Conservation (phyloP, 2,888 invertebrate genomes). For the Antitype chi region DNA sequence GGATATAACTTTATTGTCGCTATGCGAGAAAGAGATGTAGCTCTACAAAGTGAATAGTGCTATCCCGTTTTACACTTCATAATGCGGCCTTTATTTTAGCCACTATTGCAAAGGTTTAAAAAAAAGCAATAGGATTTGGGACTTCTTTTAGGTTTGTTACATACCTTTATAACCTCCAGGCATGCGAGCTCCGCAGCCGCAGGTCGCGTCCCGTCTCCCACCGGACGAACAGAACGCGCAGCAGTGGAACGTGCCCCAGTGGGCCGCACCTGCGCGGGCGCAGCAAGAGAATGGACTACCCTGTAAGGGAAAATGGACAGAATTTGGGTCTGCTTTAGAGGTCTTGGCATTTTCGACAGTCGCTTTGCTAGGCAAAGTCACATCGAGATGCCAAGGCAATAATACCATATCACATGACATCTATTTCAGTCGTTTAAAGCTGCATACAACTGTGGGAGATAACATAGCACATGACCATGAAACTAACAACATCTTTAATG, state of each 20-base stretch:
- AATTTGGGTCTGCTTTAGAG: not conserved
- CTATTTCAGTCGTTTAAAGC: not conserved
- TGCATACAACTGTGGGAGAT: not conserved
- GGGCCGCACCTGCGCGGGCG: constrained; percentile 92
- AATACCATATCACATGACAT: not conserved
- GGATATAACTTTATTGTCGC: not conserved
- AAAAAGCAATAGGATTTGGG: not conserved
- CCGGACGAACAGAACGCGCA: constrained; percentile 96
- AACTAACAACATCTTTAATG: not conserved
- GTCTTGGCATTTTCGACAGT: not conserved
- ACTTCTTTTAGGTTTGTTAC: not conserved
- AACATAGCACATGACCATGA: not conserved
- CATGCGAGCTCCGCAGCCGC: constrained; percentile 94
- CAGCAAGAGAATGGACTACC: constrained; percentile 93
- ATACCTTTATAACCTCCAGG: constrained; percentile 92
- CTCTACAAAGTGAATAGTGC: not conserved
- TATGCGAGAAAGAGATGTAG: not conserved
- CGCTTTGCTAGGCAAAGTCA: not conserved
- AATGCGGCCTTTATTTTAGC: not conserved
- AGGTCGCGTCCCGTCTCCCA: constrained; percentile 92
- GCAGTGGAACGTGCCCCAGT: constrained; percentile 94
- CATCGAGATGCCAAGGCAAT: not conserved
- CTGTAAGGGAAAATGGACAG: constrained; percentile 76
- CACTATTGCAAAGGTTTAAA: not conserved
- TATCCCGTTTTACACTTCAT: not conserved